Evolutionary conservation across 2,113 vertebrate genomes (phyloP), one percentile per base, ranked within the genome.

Genomic region (Megalops atlanticus): DNA sequence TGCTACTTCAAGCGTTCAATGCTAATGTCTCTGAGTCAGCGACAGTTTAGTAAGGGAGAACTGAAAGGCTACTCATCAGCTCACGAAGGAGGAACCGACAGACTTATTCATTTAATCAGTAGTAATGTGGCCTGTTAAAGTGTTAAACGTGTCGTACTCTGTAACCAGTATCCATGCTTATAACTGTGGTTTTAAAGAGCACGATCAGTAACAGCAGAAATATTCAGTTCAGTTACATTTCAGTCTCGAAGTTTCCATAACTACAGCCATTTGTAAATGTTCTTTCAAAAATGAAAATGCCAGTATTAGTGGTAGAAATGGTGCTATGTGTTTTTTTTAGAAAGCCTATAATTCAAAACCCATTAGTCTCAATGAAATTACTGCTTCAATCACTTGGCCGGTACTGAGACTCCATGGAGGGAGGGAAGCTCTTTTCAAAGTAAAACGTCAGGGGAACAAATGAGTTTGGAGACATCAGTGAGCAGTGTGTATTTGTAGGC

Each of bases 371-470:
- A 72, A 36, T 47, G 72, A 82, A 88, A 87, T 85, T 74, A 36
- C 49, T 76, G 77, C 79, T 76, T 88, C 38, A 77, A 80, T 12
- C n/a, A 36, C 71, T 83, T 35, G 43, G 80, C 82, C 84, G 82
- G 80, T 82, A 15, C 72, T 21, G 5, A 38, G 81, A 79, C 85
- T 86, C 81, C 85, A 21, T 80, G 82, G 82, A 80, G 83, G 11
- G 68, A 72, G 54, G 43, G 4, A 75, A 10, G 15, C 31, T 36
- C 84, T 83, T 84, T 76, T 82, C 76, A 83, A 84, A 87, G 81
- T 84, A 86, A 88, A 87, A 86, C 84, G 76, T 86, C 81, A 89
- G 83, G 86, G 86, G 78, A 74, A 80, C 41, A 39, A 82, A 85
- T 78, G 54, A 81, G 73, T 79, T 85, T 82, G 80, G 78, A 82